Conservation (phyloP, 2,113 vertebrate genomes). For the Anolis sagrei region DNA sequence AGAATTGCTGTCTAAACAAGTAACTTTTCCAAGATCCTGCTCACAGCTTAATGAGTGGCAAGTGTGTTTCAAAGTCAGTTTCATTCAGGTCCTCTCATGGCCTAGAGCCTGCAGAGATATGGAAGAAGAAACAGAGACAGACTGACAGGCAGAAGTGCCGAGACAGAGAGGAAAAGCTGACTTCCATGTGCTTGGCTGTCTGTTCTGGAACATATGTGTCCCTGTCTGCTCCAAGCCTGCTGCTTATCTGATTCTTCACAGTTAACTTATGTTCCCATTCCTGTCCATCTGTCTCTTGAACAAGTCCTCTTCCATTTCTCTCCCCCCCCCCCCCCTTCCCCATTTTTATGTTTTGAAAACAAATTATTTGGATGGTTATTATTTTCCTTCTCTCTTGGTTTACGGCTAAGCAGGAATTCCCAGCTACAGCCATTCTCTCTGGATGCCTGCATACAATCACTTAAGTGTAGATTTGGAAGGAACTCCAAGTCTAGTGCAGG, state of each 20-base stretch:
- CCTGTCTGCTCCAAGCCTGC: constrained; percentile 79
- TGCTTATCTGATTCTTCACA: constrained; percentile 83
- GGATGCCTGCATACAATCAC: background rate
- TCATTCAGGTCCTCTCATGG: background rate
- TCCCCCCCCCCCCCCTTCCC: constrained; percentile 14
- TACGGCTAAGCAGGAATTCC: background rate
- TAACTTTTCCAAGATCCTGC: background rate
- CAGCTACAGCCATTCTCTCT: background rate
- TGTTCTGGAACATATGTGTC: constrained; percentile 75
- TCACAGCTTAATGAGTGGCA: background rate
- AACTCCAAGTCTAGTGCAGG: too few relatives aligned
- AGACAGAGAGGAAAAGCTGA: background rate
- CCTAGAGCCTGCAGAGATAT: background rate
- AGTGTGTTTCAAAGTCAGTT: background rate
- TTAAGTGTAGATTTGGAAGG: too few relatives aligned
- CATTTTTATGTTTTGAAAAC: background rate
- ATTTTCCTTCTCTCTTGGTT: background rate
- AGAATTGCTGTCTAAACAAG: background rate
- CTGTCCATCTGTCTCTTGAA: constrained; percentile 77
- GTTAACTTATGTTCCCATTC: constrained; percentile 81
- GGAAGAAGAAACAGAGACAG: background rate
- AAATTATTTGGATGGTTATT: background rate
- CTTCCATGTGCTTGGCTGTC: constrained; percentile 57
- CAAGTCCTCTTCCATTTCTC: constrained; percentile 38
- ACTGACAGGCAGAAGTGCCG: background rate